Conservation (phyloP, 2,797 vertebrate genomes). For the Propithecus deckenii region DNA sequence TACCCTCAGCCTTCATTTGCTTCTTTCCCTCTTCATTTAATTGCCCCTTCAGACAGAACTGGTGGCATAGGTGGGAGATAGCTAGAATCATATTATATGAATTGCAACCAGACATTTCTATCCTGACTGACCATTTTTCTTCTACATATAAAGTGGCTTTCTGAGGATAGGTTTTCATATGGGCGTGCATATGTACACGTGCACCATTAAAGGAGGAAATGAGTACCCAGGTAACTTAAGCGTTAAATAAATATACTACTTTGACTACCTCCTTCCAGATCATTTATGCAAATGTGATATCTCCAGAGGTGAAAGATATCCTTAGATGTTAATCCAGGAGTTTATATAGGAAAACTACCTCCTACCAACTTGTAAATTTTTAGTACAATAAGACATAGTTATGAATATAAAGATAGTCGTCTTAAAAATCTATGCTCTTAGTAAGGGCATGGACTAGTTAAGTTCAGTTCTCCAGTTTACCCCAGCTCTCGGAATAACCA, state of each 20-base stretch:
- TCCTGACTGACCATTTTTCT: neutral
- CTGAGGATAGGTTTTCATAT: neutral
- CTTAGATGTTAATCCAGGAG: neutral
- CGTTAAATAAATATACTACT: slow-evolving; percentile 17
- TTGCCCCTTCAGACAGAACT: neutral
- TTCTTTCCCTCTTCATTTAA: slow-evolving; percentile 10
- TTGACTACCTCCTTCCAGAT: neutral
- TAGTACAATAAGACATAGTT: neutral
- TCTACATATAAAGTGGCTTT: neutral
- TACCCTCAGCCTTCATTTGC: neutral
- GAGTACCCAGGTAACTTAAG: neutral
- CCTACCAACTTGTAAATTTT: neutral
- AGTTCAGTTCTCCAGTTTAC: neutral
- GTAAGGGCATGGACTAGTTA: neutral
- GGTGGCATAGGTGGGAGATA: neutral
- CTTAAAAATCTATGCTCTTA: slow-evolving; percentile 1
- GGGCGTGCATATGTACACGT: neutral
- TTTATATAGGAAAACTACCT: slow-evolving; percentile 15
- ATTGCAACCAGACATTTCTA: neutral
- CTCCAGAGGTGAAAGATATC: neutral
- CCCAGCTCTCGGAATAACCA: neutral
- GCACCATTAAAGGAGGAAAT: neutral
- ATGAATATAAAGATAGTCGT: neutral
- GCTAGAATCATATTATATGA: neutral
- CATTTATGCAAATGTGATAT: neutral